These are phyloP conservation scores for Danaus plexippus DNA, from an alignment of 1,140 invertebrate genomes.

Conservation along the genomic window DNA sequence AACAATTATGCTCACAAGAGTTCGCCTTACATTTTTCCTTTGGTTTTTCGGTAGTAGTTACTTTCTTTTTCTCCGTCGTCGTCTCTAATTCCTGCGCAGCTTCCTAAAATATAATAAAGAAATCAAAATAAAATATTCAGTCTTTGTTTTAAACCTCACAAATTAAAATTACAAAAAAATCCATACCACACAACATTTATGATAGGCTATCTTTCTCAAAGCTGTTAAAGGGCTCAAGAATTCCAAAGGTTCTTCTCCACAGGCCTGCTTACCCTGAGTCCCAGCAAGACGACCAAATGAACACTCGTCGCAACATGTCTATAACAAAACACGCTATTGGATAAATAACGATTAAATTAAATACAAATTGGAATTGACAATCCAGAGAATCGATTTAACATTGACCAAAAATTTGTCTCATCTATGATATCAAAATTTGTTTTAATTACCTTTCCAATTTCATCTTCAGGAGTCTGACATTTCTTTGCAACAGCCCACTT, in stretches of 20 bases:
- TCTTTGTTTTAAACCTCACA: not conserved
- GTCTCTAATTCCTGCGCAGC: slow-evolving; percentile 34
- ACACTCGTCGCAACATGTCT: slow-evolving; percentile 59
- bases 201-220: slow-evolving; percentile 41
- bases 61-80: slow-evolving; percentile 31
- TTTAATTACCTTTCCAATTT: slow-evolving; percentile 46
- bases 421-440: slow-evolving; percentile 6
- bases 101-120: slow-evolving; percentile 28
- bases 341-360: no score
- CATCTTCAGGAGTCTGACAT: slow-evolving; percentile 38
- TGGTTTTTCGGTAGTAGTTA: slow-evolving; percentile 21
- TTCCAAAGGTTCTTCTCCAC: slow-evolving; percentile 27
- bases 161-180: not conserved
- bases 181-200: slow-evolving; percentile 52
- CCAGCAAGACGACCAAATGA: slow-evolving; percentile 43
- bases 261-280: slow-evolving; percentile 38
- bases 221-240: slow-evolving; percentile 27
- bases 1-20: slow-evolving; percentile 78
- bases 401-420: no score
- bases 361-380: no score
- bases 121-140: no score
- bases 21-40: slow-evolving; percentile 72
- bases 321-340: not conserved
- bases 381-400: no score
- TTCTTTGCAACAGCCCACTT: slow-evolving; percentile 38